Conservation (phyloP, 2,797 vertebrate genomes). For the Gadopsis bispinosus region DNA sequence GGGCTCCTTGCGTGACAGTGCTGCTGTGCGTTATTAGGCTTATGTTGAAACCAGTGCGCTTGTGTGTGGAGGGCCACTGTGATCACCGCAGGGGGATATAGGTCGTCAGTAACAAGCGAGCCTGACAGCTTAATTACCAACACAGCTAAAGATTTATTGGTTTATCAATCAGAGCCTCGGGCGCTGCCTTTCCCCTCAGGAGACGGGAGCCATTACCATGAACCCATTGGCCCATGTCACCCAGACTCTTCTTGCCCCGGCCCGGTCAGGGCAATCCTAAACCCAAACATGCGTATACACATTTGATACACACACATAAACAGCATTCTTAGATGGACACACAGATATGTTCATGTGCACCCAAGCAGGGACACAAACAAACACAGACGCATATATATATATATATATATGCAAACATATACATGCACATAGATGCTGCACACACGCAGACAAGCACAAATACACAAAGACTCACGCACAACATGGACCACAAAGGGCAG, state of each 20-base stretch:
- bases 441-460: conserved; percentile 48
- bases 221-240: conserved; percentile 87
- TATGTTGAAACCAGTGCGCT: conserved; percentile 85
- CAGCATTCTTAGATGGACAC: conserved; percentile 39
- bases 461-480: conserved; percentile 57
- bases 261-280: conserved; percentile 69
- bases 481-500: conserved; percentile 76
- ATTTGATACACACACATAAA: conserved; percentile 46
- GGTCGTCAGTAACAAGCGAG: conserved; percentile 88
- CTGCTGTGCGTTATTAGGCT: conserved; percentile 65
- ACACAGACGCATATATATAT: conserved; percentile 42
- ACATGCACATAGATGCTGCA: conserved; percentile 26
- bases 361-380: conserved; percentile 43
- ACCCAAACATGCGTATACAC: conserved; percentile 38
- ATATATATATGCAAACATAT: conserved; percentile 47
- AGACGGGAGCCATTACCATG: conserved; percentile 88
- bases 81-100: conserved; percentile 80
- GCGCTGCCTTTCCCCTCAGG: conserved; percentile 87
- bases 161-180: conserved; percentile 94
- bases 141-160: conserved; percentile 97
- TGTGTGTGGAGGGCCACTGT: conserved; percentile 64
- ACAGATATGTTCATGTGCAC: conserved; percentile 54
- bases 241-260: conserved; percentile 77
- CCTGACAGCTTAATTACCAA: conserved; percentile 97
- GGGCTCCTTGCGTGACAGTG: conserved; percentile 56